Conservation (phyloP, 2,888 invertebrate species). For the Ophion ellenae region DNA sequence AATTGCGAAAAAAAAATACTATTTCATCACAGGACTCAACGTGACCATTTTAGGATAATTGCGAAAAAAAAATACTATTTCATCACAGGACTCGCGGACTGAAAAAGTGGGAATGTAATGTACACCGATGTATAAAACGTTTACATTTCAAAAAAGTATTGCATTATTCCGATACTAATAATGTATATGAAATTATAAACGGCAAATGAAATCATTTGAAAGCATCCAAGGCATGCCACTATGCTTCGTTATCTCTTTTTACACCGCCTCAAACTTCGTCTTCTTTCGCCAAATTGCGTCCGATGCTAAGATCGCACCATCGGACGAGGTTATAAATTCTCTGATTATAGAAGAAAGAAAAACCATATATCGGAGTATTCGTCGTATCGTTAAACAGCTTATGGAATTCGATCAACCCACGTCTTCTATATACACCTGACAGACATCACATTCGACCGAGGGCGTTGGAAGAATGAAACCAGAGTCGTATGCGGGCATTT, state of each 20-base stretch:
- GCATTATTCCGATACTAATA: slow-evolving; percentile 67
- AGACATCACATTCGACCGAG: neutral
- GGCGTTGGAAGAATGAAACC: neutral
- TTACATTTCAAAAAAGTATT: slow-evolving; percentile 71
- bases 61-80: neutral
- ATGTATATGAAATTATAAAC: slow-evolving; percentile 64
- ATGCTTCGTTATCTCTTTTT: slow-evolving; percentile 59
- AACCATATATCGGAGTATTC: neutral
- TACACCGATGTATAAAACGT: slow-evolving; percentile 71
- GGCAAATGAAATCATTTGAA: slow-evolving; percentile 75
- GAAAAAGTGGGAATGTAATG: slow-evolving; percentile 71
- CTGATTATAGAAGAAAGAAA: neutral
- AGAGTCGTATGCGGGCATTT: neutral
- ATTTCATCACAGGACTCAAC: neutral
- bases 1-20: neutral
- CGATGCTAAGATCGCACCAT: neutral
- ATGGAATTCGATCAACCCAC: neutral
- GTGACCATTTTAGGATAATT: neutral
- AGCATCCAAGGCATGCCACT: slow-evolving; percentile 77
- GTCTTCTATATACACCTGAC: neutral
- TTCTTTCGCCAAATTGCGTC: slow-evolving; percentile 25
- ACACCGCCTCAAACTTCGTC: slow-evolving; percentile 22
- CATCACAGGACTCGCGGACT: slow-evolving; percentile 42
- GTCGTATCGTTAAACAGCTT: neutral
- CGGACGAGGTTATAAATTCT: neutral